A percentile compares a stretch with the other conserved stretches of the same genome.
These are phyloP conservation scores for Galerucella nymphaeae DNA, from an alignment of 2,888 invertebrate species.

Conservation along the genomic window DNA sequence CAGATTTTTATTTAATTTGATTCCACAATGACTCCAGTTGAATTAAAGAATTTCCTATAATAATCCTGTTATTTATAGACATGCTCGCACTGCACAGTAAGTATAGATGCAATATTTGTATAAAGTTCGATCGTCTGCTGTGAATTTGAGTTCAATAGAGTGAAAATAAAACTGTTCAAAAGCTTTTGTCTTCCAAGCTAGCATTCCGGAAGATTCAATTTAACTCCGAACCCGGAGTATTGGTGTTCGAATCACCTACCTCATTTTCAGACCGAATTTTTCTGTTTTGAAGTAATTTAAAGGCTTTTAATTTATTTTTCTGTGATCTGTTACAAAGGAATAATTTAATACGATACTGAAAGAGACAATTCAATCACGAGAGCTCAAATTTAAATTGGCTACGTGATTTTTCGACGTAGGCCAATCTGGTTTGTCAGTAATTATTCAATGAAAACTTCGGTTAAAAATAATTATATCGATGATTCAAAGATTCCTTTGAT, in stretches of 20 bases:
- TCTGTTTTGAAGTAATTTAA: constrained; percentile 19
- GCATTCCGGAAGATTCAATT: too few relatives aligned
- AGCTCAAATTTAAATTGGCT: constrained; percentile 41
- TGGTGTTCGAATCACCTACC: not conserved
- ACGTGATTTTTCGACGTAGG: constrained; percentile 38
- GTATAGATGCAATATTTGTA: too few relatives aligned
- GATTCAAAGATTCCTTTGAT: not conserved
- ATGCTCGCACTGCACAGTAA: too few relatives aligned
- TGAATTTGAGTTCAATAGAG: too few relatives aligned
- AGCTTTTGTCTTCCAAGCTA: too few relatives aligned
- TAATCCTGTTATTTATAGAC: too few relatives aligned
- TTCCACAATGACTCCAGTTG: not conserved
- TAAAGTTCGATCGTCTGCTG: too few relatives aligned
- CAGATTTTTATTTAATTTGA: not conserved
- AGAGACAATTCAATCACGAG: constrained; percentile 48
- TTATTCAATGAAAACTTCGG: not conserved
- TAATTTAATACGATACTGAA: constrained; percentile 45
- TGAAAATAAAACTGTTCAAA: too few relatives aligned
- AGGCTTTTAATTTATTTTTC: constrained; percentile 52
- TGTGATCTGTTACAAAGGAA: constrained; percentile 51
- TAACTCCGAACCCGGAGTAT: not conserved
- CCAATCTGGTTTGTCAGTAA: not conserved
- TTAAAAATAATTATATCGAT: not conserved
- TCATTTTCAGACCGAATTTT: constrained; percentile 9
- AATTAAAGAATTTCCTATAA: too few relatives aligned